A percentile compares a stretch with the other conserved stretches of the same genome.
Conservation (phyloP, 2,888 invertebrate species). For the Cyclophora punctaria region DNA sequence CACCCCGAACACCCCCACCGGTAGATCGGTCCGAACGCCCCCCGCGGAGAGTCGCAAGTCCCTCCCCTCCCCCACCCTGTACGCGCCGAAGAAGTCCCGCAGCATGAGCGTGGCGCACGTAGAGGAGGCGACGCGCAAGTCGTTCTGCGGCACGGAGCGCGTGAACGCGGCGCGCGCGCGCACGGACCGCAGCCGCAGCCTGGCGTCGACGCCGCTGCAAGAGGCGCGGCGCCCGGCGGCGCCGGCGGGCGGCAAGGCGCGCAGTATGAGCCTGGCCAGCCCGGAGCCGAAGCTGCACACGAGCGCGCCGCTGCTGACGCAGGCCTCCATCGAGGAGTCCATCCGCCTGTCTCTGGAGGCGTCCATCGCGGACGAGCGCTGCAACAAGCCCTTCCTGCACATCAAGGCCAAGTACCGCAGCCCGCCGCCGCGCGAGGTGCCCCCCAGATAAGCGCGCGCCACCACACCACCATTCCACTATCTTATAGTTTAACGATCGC, state of each 20-base stretch:
- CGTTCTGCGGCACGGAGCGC: slow-evolving; percentile 50
- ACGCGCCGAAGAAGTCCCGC: slow-evolving; percentile 56
- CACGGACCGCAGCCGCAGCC: slow-evolving; percentile 52
- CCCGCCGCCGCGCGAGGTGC: slow-evolving; percentile 77
- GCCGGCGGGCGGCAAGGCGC: slow-evolving; percentile 45
- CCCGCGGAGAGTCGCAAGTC: slow-evolving; percentile 46
- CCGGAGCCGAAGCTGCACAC: slow-evolving; percentile 37
- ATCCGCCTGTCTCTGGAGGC: slow-evolving; percentile 61
- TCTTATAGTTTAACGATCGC: slow-evolving; percentile 35
- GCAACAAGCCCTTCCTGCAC: slow-evolving; percentile 77
- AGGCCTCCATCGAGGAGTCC: slow-evolving; percentile 68
- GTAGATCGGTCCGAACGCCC: slow-evolving; percentile 44
- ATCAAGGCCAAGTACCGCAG: slow-evolving; percentile 84
- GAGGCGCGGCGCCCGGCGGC: slow-evolving; percentile 36
- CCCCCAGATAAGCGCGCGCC: slow-evolving; percentile 64
- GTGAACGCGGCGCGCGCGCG: slow-evolving; percentile 38
- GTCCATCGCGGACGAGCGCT: slow-evolving; percentile 46
- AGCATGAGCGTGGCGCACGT: slow-evolving; percentile 50
- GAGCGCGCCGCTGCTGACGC: slow-evolving; percentile 49
- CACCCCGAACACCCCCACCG: slow-evolving; percentile 48
- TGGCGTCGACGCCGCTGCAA: slow-evolving; percentile 51
- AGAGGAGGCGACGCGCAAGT: slow-evolving; percentile 28
- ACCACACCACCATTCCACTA: slow-evolving; percentile 45
- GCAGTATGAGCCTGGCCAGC: slow-evolving; percentile 61
- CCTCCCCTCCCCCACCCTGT: slow-evolving; percentile 35